A percentile compares a stretch with the other conserved stretches of the same genome.
Conservation (phyloP, 2,113 vertebrate species). For the Neopipo cinnamomea region DNA sequence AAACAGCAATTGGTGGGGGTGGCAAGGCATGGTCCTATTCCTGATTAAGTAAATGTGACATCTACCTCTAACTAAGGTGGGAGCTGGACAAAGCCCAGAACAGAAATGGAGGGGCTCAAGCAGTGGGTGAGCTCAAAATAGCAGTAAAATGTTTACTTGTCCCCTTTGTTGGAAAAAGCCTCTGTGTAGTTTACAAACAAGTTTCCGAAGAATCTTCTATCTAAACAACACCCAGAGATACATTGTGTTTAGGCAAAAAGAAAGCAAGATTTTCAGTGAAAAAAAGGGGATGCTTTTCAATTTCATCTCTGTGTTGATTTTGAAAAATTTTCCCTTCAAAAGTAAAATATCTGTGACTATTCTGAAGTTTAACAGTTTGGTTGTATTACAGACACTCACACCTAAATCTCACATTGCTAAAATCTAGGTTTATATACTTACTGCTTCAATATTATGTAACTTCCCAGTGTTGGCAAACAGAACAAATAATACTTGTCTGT, state of each 20-base stretch:
- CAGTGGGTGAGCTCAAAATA: neutral
- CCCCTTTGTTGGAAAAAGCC: neutral
- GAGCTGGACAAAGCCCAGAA: neutral
- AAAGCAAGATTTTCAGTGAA: neutral
- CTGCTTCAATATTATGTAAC: neutral
- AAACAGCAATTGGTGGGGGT: neutral
- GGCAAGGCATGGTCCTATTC: neutral
- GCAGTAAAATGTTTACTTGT: neutral
- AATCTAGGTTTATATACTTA: neutral
- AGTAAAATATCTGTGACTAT: neutral
- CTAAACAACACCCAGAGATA: neutral
- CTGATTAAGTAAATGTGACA: neutral
- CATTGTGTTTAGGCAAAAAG: neutral
- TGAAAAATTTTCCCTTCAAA: neutral
- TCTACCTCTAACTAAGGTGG: neutral
- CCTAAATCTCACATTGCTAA: neutral
- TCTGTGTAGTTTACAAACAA: neutral
- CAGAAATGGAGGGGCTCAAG: neutral
- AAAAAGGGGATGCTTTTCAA: accelerated
- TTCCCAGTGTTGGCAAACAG: neutral
- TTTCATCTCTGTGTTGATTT: neutral
- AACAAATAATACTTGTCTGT: neutral
- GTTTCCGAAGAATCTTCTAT: neutral
- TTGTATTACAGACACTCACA: neutral
- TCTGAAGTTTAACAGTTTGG: neutral